Evolutionary conservation across 2,113 vertebrate genomes (phyloP).

Genomic region (Emberiza fucata): DNA sequence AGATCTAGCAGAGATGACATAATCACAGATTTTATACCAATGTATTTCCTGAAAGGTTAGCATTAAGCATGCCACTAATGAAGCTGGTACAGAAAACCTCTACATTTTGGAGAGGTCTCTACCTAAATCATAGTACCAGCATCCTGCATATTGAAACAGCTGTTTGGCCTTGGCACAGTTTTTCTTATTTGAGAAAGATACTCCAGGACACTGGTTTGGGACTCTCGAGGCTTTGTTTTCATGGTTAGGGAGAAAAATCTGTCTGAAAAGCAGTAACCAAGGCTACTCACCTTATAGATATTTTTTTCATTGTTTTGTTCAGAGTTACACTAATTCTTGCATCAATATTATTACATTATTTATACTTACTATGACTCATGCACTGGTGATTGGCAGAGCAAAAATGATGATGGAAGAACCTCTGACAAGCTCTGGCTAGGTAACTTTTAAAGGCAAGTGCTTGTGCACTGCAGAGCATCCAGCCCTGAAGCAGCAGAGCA

Average conservation of each 20-base stretch:
- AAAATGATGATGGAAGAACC: not conserved
- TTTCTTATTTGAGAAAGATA: not conserved
- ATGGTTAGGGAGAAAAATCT: not conserved
- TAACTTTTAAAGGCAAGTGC: not conserved
- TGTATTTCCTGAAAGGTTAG: not conserved
- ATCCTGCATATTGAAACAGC: not conserved
- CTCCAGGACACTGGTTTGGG: not conserved
- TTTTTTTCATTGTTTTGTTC: not conserved
- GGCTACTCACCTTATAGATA: not conserved
- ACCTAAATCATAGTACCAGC: not conserved
- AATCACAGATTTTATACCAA: not conserved
- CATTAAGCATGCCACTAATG: not conserved
- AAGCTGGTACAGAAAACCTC: not conserved
- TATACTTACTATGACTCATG: not conserved
- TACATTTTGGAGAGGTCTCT: not conserved
- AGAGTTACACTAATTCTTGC: not conserved
- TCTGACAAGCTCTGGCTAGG: not conserved
- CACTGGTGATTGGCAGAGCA: not conserved
- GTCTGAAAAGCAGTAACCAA: not conserved
- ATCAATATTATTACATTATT: not conserved
- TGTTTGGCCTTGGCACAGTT: not conserved
- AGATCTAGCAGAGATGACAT: constrained; percentile 69
- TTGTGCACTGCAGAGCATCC: not conserved
- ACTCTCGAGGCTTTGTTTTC: not conserved
- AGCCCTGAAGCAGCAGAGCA: not conserved